Conservation (phyloP, 2,797 vertebrate genomes). For the Synanceia verrucosa region DNA sequence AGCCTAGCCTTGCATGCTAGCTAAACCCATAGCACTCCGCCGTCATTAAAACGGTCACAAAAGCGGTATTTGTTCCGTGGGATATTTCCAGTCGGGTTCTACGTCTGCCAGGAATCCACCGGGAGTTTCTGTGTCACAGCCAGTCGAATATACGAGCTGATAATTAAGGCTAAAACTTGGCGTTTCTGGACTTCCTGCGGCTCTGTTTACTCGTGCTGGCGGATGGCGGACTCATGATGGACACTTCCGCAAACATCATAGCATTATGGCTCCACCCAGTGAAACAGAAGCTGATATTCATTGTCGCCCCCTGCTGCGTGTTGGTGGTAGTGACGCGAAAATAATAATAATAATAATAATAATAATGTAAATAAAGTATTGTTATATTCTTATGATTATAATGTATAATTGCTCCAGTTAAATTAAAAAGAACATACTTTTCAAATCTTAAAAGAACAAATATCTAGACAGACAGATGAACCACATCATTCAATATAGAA, state of each 20-base stretch:
- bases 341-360: too few relatives aligned
- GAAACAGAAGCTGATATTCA: slow-evolving; percentile 1
- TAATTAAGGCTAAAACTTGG: slow-evolving; percentile 49
- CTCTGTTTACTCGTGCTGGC: slow-evolving; percentile 60
- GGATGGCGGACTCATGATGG: slow-evolving; percentile 1
- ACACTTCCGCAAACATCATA: slow-evolving; percentile 54
- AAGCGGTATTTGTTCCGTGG: not conserved
- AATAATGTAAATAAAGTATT: too few relatives aligned
- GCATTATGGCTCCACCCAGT: slow-evolving; percentile 45
- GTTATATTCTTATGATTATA: too few relatives aligned
- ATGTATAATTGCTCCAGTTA: too few relatives aligned
- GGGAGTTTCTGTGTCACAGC: not conserved
- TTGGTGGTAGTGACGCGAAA: not conserved
- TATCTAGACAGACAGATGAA: too few relatives aligned
- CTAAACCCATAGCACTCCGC: slow-evolving; percentile 29
- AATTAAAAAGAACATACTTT: too few relatives aligned
- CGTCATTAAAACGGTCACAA: not conserved
- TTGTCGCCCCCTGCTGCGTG: slow-evolving; percentile 34
- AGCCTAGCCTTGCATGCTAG: slow-evolving; percentile 68
- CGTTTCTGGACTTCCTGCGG: slow-evolving; percentile 28
- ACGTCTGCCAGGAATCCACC: not conserved
- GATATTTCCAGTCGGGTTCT: not conserved
- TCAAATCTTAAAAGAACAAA: too few relatives aligned
- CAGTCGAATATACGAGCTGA: slow-evolving; percentile 2
- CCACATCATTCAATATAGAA: slow-evolving; percentile 35